Evolutionary conservation across 2,797 vertebrate genomes (phyloP), one percentile per base, ranked within the genome.

Genomic region (Leucoraja ocellata): DNA sequence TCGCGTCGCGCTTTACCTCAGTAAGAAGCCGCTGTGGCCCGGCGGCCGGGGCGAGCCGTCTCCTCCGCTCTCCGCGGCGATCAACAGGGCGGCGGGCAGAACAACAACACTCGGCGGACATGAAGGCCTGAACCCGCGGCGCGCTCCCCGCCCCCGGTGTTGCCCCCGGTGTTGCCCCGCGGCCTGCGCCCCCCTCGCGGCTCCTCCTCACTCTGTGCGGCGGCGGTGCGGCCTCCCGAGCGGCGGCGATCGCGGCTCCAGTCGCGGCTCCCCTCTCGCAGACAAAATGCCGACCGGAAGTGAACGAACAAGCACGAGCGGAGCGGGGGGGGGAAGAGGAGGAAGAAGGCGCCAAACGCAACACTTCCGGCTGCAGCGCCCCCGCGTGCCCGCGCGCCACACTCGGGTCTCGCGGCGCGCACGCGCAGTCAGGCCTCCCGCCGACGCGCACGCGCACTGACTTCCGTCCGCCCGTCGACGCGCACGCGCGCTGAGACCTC

Each of bases 261-360:
- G 39, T 58, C 23, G 58, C 58, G 23, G 2, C 58, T 76, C 68
- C 96, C 96, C 96, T 96, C 96, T 97, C 97, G 96, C 97, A 97
- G 97, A 98, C 97, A 98, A 98, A 98, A 98, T 98, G 98, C 97
- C 98, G 97, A 98, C 98, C 98, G 97, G 98, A 98, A 98, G 97
- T 97, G 97, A 92, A 92, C 90, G 71, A 92, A 92, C 36, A 65
- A 91, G 90, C 90, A 36, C 90, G 90, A 91, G 90, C 90, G 23
- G 68, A 71, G 90, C 3, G 71, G 65, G 73, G 54, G 83, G 46
- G 46, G 46, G 4, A 5, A 54, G 46, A 54, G 46, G 83, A 10
- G 39, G 90, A 58, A 23, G 71, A 76, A 92, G 90, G 90, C 90
- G 90, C 90, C 90, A 91, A 91, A 91, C 90, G 39, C 36, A 25